Evolutionary conservation across 2,888 invertebrate genomes (phyloP), one percentile per base, ranked within the genome.

Genomic region (Eupithecia exiguata): DNA sequence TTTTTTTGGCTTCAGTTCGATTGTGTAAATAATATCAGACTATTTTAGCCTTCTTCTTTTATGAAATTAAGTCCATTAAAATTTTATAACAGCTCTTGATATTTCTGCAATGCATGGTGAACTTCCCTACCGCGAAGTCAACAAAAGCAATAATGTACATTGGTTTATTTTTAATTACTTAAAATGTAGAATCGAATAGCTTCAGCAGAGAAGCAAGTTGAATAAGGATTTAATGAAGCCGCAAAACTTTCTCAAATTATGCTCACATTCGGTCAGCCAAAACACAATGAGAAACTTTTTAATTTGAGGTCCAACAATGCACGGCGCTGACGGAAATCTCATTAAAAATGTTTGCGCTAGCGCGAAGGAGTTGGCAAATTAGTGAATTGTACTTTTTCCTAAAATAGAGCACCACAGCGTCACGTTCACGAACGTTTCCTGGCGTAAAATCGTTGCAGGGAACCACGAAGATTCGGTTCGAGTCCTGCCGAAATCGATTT

Each of bases 231-330:
- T 58, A 58, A 58, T 58, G 25, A 58, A 58, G 58, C 25, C 58
- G 25, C 58, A 7, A 58, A 58, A 58, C 58, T 58, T 25, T 58
- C 58, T 58, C 25, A 58, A 25, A 58, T 58, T 58, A 58, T 25
- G 25, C 25, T 58, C 58, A 58, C 58, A 58, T 35, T 35, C 30
- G 62, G 62, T 62, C 62, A 35, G 35, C 30, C 30, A 16, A 35
- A 61, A 62, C 18, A 62, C 62, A 35, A 62, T 62, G 62, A 62
- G 62, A 62, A 62, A 62, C 35, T 62, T 62, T 62, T 62, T 35
- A 62, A 35, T 62, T 62, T 7, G 30, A 62, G 62, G 35, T 62
- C 35, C 62, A 62, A 62, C 30, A 35, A 62, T 62, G 62, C 35
- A 35, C 35, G 35, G 62, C 9, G 62, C 62, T 62, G 35, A 62